Evolutionary conservation across 2,113 vertebrate genomes (phyloP), one percentile per base, ranked within the genome.

Genomic region (Podocnemis expansa): DNA sequence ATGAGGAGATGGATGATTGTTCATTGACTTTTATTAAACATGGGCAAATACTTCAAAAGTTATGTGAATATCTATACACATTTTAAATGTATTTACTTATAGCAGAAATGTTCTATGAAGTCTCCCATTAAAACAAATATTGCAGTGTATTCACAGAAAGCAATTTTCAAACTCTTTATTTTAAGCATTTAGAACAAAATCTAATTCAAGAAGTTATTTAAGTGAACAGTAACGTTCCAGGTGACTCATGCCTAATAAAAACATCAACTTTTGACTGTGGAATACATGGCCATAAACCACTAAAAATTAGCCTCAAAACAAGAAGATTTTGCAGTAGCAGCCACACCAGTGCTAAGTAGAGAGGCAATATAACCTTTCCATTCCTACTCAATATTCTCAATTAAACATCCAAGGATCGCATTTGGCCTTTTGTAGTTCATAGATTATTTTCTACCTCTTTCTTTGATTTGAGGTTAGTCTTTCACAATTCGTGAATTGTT

Each of bases 11-110:
- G 38, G 89, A 95, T 67, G 45, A 17, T 54, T 92, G 34, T 51
- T 94, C 63, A 22, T 41, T 67, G 86, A 80, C 60, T 89, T 75
- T 93, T 82, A 91, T 85, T 80, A 89, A 89, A 94, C 19, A 84
- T 3, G 2, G 2, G 4, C 27, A 93, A 91, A 78, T 2, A 93
- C 45, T 60, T 38, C 4, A 67, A 88, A 90, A 78, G 17, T 16
- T 78, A 56, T 70, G 54, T 82, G 54, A 84, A 47, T 90, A n/a
- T 38, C 12, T 2, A 1, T 54, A 70, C 43, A 45, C 10, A 78
- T 93, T 93, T 2, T 76, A 90, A 93, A 93, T 85, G 19, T 56
- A 84, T 80, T 88, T 5, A 3, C 2, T 84, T 89, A 47, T 60
- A 55, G 51, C 76, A 14, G 83, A 5, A 19, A 73, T 63, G 19